Conservation (phyloP, 1,140 invertebrate species). For the Drosophila teissieri region DNA sequence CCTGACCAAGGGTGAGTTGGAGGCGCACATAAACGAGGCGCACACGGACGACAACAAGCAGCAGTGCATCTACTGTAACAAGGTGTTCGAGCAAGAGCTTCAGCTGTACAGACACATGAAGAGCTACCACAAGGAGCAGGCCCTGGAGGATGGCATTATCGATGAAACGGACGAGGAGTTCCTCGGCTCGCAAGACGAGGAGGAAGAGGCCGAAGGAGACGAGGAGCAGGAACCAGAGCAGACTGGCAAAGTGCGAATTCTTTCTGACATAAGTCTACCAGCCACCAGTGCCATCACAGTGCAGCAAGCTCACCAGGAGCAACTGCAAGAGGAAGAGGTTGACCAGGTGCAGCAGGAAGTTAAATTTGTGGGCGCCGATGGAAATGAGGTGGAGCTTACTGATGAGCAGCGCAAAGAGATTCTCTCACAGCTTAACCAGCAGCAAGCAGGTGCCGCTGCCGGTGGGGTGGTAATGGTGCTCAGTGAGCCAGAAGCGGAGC, state of each 20-base stretch:
- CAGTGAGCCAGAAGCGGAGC: constrained; percentile 66
- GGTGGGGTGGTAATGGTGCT: constrained; percentile 84
- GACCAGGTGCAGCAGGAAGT: constrained; percentile 59
- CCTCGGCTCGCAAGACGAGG: constrained; percentile 79
- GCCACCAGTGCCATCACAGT: constrained; percentile 62
- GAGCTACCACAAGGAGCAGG: constrained; percentile 87
- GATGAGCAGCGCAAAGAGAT: constrained; percentile 82
- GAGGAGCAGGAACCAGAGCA: constrained; percentile 37
- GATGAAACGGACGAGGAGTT: constrained; percentile 87
- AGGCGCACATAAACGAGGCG: constrained; percentile 85
- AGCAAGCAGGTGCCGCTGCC: constrained; percentile 69
- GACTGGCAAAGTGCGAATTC: constrained; percentile 85
- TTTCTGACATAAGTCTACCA: constrained; percentile 85
- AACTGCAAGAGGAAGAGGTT: constrained; percentile 77
- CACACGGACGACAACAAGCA: constrained; percentile 85
- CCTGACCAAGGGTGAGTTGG: constrained; percentile 86
- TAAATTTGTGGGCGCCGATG: constrained; percentile 81
- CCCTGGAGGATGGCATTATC: constrained; percentile 87
- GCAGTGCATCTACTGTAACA: constrained; percentile 89
- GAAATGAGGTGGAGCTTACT: constrained; percentile 79
- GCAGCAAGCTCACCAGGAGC: constrained; percentile 34
- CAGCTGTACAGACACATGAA: constrained; percentile 89
- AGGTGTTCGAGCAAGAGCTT: constrained; percentile 87
- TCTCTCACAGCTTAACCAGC: constrained; percentile 78
- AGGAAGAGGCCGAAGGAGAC: constrained; percentile 62